phyloP scores from a whole-genome alignment of 2,797 vertebrate species.

The Acridotheres tristis region DNA sequence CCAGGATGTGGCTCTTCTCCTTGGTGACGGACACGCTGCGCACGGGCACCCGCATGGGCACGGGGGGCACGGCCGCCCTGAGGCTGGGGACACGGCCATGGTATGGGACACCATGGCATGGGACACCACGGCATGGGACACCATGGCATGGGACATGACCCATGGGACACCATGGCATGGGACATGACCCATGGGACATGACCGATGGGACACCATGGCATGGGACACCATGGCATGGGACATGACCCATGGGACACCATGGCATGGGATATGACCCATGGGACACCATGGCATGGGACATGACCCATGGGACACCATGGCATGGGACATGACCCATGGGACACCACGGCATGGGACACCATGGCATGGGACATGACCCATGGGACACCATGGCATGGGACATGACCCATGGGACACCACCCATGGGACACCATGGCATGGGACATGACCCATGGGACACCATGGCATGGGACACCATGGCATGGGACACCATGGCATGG shows the following conservation, averaged over 20 bases:
- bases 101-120: not conserved
- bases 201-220: fast-evolving
- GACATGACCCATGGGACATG: too few relatives aligned
- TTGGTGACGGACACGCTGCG: slow-evolving; percentile 92
- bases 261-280: too few relatives aligned
- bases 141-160: not conserved
- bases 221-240: fast-evolving
- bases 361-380: too few relatives aligned
- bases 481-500: fast-evolving
- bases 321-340: too few relatives aligned
- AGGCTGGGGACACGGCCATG: slow-evolving; percentile 71
- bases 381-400: fast-evolving
- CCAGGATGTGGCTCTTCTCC: slow-evolving; percentile 93
- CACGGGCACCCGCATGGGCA: slow-evolving; percentile 90
- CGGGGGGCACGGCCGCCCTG: slow-evolving; percentile 69
- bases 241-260: too few relatives aligned
- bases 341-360: fast-evolving
- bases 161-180: fast-evolving
- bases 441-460: too few relatives aligned
- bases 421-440: fast-evolving
- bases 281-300: fast-evolving
- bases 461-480: fast-evolving
- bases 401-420: too few relatives aligned
- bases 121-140: not conserved
- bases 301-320: too few relatives aligned